Conservation (phyloP, 92 coral and sea anemone genomes). For the Porites lobata region DNA sequence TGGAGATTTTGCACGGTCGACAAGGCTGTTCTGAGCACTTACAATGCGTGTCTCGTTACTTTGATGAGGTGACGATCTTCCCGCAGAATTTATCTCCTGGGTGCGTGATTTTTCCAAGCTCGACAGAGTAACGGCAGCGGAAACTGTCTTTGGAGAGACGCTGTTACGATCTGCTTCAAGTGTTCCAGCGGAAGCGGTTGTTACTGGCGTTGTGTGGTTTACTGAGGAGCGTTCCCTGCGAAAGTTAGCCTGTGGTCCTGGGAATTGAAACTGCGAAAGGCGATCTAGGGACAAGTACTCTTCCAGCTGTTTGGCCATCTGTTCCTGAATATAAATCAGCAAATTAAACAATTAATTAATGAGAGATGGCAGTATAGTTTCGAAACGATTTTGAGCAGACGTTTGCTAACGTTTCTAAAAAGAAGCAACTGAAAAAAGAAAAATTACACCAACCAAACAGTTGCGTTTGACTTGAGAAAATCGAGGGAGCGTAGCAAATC, state of each 20-base stretch:
- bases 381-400: background rate
- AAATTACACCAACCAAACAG: background rate
- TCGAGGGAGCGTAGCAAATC: background rate
- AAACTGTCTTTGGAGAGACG: constrained; percentile 88
- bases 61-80: constrained; percentile 7
- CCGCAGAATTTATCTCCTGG: constrained; percentile 19
- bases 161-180: constrained; percentile 53
- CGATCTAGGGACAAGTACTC: constrained; percentile 51
- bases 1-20: constrained; percentile 22
- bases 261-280: constrained; percentile 21
- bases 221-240: constrained; percentile 26
- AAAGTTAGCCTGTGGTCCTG: constrained; percentile 7
- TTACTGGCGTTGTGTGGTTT: constrained; percentile 15
- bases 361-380: background rate
- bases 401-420: background rate
- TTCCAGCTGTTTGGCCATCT: constrained; percentile 46
- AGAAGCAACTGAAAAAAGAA: background rate
- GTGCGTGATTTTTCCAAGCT: constrained; percentile 67
- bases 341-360: background rate
- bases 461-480: background rate
- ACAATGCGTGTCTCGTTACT: constrained; percentile 1
- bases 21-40: constrained; percentile 14
- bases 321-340: constrained; percentile 5
- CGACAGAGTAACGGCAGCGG: constrained; percentile 94
- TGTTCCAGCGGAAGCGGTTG: constrained; percentile 38